These are phyloP conservation scores for Acleris emargana DNA, from an alignment of 2,888 invertebrate genomes.

Conservation along the genomic window DNA sequence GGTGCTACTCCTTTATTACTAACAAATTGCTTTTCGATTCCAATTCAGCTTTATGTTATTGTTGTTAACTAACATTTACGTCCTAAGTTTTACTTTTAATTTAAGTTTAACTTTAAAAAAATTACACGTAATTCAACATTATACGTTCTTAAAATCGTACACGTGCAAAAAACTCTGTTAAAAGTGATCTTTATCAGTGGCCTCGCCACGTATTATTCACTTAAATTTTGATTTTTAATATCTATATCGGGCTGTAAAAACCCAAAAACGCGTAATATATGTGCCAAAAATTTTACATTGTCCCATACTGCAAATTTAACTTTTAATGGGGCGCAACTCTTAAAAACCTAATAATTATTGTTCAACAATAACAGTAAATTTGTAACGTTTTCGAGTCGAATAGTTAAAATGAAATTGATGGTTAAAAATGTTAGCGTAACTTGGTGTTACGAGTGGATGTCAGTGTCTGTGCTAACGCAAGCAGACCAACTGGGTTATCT, in stretches of 20 bases:
- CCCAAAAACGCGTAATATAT: slow-evolving; percentile 60
- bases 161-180: slow-evolving; percentile 45
- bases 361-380: slow-evolving; percentile 71
- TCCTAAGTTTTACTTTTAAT: slow-evolving; percentile 49
- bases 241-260: slow-evolving; percentile 67
- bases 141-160: slow-evolving; percentile 44
- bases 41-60: slow-evolving; percentile 51
- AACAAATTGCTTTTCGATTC: slow-evolving; percentile 50
- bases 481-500: too few relatives aligned
- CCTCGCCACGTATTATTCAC: slow-evolving; percentile 51
- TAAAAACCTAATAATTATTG: slow-evolving; percentile 67
- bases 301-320: slow-evolving; percentile 70
- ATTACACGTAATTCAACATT: slow-evolving; percentile 44
- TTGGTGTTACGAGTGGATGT: background rate
- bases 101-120: slow-evolving; percentile 54
- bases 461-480: slow-evolving; percentile 3
- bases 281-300: slow-evolving; percentile 67
- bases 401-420: slow-evolving; percentile 18
- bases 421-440: slow-evolving; percentile 4
- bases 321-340: slow-evolving; percentile 68
- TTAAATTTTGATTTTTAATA: slow-evolving; percentile 43
- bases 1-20: slow-evolving; percentile 43
- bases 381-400: slow-evolving; percentile 44
- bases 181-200: slow-evolving; percentile 44
- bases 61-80: slow-evolving; percentile 51